Evolutionary conservation across 2,888 invertebrate species (phyloP), one percentile per base, ranked within the genome.

Genomic region (Nymphalis urticae): DNA sequence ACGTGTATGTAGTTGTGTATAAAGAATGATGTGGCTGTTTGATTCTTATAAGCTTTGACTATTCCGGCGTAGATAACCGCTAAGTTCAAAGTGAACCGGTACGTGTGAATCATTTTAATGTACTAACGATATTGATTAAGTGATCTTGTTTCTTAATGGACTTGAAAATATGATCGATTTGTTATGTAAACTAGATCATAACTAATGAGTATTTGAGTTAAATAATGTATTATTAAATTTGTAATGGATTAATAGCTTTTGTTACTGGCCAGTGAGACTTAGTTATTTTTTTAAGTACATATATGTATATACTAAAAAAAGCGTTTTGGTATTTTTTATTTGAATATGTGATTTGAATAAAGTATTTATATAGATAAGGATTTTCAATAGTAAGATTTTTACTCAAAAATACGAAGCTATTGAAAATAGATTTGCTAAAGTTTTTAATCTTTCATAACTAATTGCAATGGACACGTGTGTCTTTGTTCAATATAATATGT

Each of bases 91-190:
- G 75, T 68, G 68, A 69, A 64, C 72, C 76, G 75, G 64, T 73
- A 71, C 75, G 74, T 76, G 75, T 76, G 77, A 77, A 76, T 73
- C 66, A 71, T 70, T 74, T 70, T 72, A 76, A 75, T 74, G 72
- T 72, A 64, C 60, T 69, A 71, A 65, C 64, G 63, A 72, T 66
- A 69, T 67, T 69, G 67, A 71, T 74, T 66, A 69, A 64, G 59
- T 70, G 70, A 65, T 69, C 70, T 70, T 60, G 64, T 70, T 73
- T 60, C 65, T 71, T 72, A 71, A 70, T 71, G 68, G 70, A 64
- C 61, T 64, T 66, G 66, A 66, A 70, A 68, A 70, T 68, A 69
- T 72, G 69, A 72, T 69, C 64, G 62, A 70, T 70, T 64, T 62
- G 63, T 70, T 60, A 32, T 50, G 13, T 71, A 62, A 69, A 62